Conservation (phyloP, 2,888 invertebrate species). For the Pardosa pseudoannulata region DNA sequence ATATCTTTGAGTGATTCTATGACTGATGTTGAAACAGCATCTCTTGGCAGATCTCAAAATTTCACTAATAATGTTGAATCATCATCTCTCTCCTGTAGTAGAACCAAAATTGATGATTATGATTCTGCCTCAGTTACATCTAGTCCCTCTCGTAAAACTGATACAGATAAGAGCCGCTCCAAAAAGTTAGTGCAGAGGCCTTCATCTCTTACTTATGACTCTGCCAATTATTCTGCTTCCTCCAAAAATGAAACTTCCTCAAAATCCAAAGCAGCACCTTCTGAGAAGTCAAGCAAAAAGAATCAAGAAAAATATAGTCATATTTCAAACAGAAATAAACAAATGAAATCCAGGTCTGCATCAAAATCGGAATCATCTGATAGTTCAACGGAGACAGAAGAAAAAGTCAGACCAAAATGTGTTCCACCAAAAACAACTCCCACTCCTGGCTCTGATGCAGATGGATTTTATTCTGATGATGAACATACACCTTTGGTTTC, state of each 20-base stretch:
- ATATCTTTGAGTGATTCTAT: slow-evolving; percentile 67
- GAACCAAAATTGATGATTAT: slow-evolving; percentile 47
- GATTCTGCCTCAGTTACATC: slow-evolving; percentile 38
- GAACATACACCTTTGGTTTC: slow-evolving; percentile 73
- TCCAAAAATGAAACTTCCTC: slow-evolving; percentile 22
- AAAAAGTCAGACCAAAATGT: slow-evolving; percentile 38
- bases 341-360: slow-evolving; percentile 22
- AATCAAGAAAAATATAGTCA: slow-evolving; percentile 36
- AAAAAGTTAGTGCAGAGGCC: slow-evolving; percentile 33
- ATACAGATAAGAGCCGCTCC: slow-evolving; percentile 10
- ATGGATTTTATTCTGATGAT: slow-evolving; percentile 67
- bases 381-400: slow-evolving; percentile 57
- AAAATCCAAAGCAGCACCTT: slow-evolving; percentile 23
- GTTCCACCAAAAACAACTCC: slow-evolving; percentile 21
- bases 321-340: slow-evolving; percentile 24
- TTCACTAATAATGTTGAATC: slow-evolving; percentile 32
- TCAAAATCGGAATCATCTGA: slow-evolving; percentile 58
- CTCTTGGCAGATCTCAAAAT: slow-evolving; percentile 45
- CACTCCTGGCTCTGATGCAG: slow-evolving; percentile 50
- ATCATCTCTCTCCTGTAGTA: slow-evolving; percentile 7
- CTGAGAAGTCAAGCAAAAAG: slow-evolving; percentile 36
- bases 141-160: slow-evolving; percentile 37
- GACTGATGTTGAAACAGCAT: slow-evolving; percentile 63
- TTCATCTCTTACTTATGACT: slow-evolving; percentile 63
- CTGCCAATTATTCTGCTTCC: neutral